Evolutionary conservation across 2,888 invertebrate species (phyloP).

Genomic region (Onchidella celtica): DNA sequence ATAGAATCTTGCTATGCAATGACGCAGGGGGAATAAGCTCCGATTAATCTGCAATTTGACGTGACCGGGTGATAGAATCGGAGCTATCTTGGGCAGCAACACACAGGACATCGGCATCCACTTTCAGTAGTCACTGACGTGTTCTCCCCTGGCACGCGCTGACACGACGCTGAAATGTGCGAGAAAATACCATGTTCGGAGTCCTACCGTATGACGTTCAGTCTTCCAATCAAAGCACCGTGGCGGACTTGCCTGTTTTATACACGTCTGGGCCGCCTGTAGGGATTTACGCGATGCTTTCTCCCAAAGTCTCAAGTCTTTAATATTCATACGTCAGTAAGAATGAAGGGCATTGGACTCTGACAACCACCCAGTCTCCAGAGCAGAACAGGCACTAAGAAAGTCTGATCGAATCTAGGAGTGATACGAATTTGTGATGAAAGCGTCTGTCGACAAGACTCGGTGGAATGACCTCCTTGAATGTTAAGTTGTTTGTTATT

Average conservation of each 20-base stretch:
- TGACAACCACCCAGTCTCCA: too few relatives aligned
- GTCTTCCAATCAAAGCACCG: not conserved
- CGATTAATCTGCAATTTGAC: not conserved
- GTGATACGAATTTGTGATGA: too few relatives aligned
- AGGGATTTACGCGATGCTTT: constrained; percentile 1
- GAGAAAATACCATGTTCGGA: not conserved
- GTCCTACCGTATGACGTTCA: too few relatives aligned
- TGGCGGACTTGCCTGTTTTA: not conserved
- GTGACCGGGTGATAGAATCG: not conserved
- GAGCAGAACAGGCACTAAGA: too few relatives aligned
- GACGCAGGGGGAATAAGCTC: not conserved
- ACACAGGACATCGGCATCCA: not conserved
- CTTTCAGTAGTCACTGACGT: not conserved
- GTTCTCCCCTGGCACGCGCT: not conserved
- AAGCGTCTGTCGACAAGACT: too few relatives aligned
- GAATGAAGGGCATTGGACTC: too few relatives aligned
- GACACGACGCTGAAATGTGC: not conserved
- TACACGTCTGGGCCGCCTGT: not conserved
- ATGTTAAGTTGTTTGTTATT: too few relatives aligned
- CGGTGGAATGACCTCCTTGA: too few relatives aligned
- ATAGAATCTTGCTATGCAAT: too few relatives aligned
- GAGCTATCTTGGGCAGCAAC: not conserved
- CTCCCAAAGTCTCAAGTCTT: not conserved
- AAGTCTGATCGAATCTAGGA: too few relatives aligned
- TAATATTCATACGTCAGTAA: too few relatives aligned